Base-by-base conservation (phyloP, 2,113 vertebrate genomes). In the Emydura subglobosa region DNA sequence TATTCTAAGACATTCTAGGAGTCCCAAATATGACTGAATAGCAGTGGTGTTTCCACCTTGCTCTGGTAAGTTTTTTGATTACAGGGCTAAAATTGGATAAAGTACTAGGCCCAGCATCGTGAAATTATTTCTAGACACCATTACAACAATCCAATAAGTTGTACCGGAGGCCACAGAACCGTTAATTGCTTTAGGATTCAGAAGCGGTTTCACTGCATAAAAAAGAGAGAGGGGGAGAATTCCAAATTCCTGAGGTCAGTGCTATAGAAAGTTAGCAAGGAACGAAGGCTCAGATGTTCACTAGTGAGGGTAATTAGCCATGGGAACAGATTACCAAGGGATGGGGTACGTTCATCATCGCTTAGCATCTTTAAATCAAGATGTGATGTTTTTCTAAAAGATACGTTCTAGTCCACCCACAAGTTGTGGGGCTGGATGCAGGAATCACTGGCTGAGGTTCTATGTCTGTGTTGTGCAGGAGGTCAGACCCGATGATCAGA, bases 41-140 rank as follows among this genome's bases (percentile, higher is more conserved):
- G n/a, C 21, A 72, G 68, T 17, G 0, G 9, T 42, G 10, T 24
- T 72, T 39, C 68, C 17, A 21, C n/a, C n/a, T n/a, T 22, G 1
- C 7, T 22, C 39, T 24, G 16, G 21, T 12, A 76, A 24, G 24
- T 13, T 84, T 84, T 49, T 76, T 42, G 55, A 44, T 85, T 78
- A 82, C 85, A 86, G 86, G 42, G 47, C 47, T 85, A 61, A 59
- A 93, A 92, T 82, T 79, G 55, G 94, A 31, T 16, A 84, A 53
- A 82, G 83, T 91, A 47, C 86, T 88, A 81, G 86, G 5, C 3
- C 91, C 86, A 81, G 86, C 16, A 53, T 68, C 92, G 92, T 95
- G 90, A 95, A 92, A 89, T 94, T 92, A 97, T 95, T 96, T 93
- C 93, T 86, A 96, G 76, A 61, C 47, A 83, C 82, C 87, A 91